Evolutionary conservation across 2,113 vertebrate genomes (phyloP).

Genomic region (Sisor rabdophorus): DNA sequence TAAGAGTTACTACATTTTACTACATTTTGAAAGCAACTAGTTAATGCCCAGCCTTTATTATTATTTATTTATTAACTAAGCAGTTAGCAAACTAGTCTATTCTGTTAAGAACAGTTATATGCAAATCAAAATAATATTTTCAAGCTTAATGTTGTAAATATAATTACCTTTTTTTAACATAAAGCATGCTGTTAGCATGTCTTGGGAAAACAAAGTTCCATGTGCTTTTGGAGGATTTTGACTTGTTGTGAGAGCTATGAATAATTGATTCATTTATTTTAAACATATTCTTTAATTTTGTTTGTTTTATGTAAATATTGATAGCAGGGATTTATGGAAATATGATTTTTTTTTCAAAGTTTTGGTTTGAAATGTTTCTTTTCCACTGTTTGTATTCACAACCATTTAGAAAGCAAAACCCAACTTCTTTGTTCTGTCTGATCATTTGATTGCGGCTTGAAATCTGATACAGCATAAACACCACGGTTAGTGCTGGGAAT

Average conservation of each 20-base stretch:
- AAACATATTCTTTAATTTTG: slow-evolving; percentile 34
- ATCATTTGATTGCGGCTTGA: slow-evolving; percentile 67
- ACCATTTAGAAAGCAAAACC: slow-evolving; percentile 62
- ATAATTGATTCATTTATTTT: slow-evolving; percentile 53
- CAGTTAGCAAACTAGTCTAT: slow-evolving; percentile 29
- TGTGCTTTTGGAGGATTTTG: slow-evolving; percentile 52
- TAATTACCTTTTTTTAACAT: slow-evolving; percentile 36
- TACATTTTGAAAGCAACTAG: slow-evolving; percentile 7
- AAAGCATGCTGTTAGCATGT: slow-evolving; percentile 38
- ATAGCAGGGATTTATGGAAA: slow-evolving; percentile 13
- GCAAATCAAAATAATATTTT: slow-evolving; percentile 21
- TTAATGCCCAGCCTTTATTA: slow-evolving; percentile 3
- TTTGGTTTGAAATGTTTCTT: slow-evolving; percentile 37
- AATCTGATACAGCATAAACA: slow-evolving; percentile 62
- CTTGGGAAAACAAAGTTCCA: slow-evolving; percentile 46
- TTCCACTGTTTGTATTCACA: slow-evolving; percentile 52
- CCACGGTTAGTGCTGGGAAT: slow-evolving; percentile 56
- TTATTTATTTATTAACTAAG: slow-evolving; percentile 10
- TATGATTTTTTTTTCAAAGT: slow-evolving; percentile 3
- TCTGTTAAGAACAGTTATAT: slow-evolving; percentile 22
- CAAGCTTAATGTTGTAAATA: slow-evolving; percentile 7
- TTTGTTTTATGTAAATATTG: slow-evolving; percentile 45
- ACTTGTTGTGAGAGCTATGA: slow-evolving; percentile 55
- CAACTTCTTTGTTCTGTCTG: slow-evolving; percentile 64
- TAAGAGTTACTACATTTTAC: too few species aligned